These are phyloP conservation scores for Anser brachyrhynchus DNA, from an alignment of 2,113 vertebrate genomes.

Conservation along the genomic window DNA sequence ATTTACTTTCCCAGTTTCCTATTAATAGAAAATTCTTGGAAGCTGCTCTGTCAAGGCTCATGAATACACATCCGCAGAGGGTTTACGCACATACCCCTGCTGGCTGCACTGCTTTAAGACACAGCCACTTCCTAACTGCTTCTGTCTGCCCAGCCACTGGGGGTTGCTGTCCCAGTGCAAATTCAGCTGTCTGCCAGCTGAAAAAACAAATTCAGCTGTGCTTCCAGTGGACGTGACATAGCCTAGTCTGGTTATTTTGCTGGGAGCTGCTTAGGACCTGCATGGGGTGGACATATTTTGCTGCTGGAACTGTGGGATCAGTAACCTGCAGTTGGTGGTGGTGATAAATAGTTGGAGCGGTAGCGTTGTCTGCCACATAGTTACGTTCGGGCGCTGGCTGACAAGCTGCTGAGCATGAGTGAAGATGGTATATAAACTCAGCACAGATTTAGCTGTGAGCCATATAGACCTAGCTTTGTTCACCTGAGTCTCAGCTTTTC, in stretches of 20 bases:
- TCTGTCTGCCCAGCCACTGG: background rate
- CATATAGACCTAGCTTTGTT: background rate
- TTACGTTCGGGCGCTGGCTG: background rate
- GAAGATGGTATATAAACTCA: background rate
- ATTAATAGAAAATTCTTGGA: background rate
- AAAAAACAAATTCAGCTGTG: background rate
- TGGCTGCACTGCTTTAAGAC: background rate
- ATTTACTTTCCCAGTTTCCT: background rate
- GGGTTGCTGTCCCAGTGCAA: background rate
- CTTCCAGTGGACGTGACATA: background rate
- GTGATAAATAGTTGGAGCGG: background rate
- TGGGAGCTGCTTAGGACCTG: background rate
- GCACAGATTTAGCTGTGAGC: background rate
- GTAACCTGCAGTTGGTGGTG: background rate
- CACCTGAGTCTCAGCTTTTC: background rate
- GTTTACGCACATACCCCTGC: background rate
- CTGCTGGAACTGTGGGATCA: background rate
- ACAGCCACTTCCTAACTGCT: background rate
- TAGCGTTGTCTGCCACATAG: background rate
- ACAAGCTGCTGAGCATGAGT: background rate
- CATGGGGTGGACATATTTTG: background rate
- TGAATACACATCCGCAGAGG: background rate
- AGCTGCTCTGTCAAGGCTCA: background rate
- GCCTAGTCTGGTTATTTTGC: background rate
- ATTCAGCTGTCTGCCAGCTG: background rate